A percentile compares a stretch with the other conserved stretches of the same genome.
Evolutionary conservation across 2,113 vertebrate species (phyloP).

Genomic region (Nesogale talazaci): DNA sequence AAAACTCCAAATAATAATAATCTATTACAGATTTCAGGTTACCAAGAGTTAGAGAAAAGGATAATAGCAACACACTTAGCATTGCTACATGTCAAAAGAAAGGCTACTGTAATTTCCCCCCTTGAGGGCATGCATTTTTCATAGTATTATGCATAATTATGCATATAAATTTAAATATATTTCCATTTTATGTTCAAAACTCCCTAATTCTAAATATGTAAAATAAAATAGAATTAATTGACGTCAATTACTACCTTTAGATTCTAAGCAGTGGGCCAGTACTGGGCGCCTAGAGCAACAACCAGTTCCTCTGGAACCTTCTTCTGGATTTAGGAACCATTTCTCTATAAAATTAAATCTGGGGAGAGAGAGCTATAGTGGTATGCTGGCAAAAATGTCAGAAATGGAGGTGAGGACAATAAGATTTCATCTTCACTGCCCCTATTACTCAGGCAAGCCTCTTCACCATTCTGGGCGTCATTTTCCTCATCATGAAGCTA

Average conservation of each 20-base stretch:
- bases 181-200: constrained; percentile 62
- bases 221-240: constrained; percentile 64
- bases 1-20: constrained; percentile 72
- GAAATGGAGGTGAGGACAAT: constrained; percentile 31
- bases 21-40: constrained; percentile 74
- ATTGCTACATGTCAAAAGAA: constrained; percentile 63
- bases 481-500: constrained; percentile 37
- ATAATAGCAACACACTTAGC: constrained; percentile 67
- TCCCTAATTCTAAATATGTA: constrained; percentile 53
- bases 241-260: constrained; percentile 34
- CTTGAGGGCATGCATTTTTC: constrained; percentile 60
- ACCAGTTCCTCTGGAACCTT: constrained; percentile 23
- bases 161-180: constrained; percentile 72
- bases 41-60: constrained; percentile 61
- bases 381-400: constrained; percentile 33
- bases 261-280: constrained; percentile 15
- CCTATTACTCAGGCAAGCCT: constrained; percentile 42
- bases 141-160: constrained; percentile 63
- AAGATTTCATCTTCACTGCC: neutral
- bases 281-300: constrained; percentile 14
- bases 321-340: constrained; percentile 21
- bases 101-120: constrained; percentile 70
- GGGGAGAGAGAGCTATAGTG: constrained; percentile 41
- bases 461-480: constrained; percentile 39
- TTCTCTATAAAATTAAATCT: constrained; percentile 64